Evolutionary conservation across 2,888 invertebrate genomes (phyloP), one percentile per base, ranked within the genome.

Genomic region (Acronicta psi): DNA sequence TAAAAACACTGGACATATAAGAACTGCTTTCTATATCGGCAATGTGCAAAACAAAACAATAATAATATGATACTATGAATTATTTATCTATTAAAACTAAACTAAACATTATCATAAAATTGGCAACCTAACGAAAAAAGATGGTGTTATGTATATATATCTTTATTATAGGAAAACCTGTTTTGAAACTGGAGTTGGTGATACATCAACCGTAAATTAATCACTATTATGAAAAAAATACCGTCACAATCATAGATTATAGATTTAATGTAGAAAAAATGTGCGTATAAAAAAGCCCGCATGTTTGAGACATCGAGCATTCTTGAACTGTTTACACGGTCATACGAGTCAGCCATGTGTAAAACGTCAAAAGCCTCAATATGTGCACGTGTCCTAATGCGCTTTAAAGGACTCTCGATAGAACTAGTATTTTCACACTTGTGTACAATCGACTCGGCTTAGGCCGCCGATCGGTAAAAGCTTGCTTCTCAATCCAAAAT

Each of bases 291-390:
- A 29, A 16, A n/a, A 42, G 45, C 65, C 58, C 40, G 50, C 53
- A 58, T 58, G 45, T 50, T 13, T 31, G 46, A 46, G 25, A 43
- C 38, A 40, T 10, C 18, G 40, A 50, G 49, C 37, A 51, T 65
- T 71, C 71, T 41, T 47, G n/a, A 51, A 59, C 59, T 59, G 59
- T 71, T 71, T 65, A 65, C 71, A 68, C 37, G 43, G 17, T 37
- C 37, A 50, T 47, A 42, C 45, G 37, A 44, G 45, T 46, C 20
- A 57, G 41, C 23, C 56, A 51, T 54, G 45, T 51, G 71, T 70
- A 20, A 29, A 47, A 54, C 42, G 29, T 47, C 50, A 36, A 69
- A 64, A 71, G 59, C 59, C 50, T 18, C 59, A 31, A 3, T 53
- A 38, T 23, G 37, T 44, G 53, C 40, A 51, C 46, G 54, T 46